Percentiles rank a stretch among this genome's conserved stretches.
phyloP scores from a whole-genome alignment of 1,140 invertebrate species.

The Magallana gigas region DNA sequence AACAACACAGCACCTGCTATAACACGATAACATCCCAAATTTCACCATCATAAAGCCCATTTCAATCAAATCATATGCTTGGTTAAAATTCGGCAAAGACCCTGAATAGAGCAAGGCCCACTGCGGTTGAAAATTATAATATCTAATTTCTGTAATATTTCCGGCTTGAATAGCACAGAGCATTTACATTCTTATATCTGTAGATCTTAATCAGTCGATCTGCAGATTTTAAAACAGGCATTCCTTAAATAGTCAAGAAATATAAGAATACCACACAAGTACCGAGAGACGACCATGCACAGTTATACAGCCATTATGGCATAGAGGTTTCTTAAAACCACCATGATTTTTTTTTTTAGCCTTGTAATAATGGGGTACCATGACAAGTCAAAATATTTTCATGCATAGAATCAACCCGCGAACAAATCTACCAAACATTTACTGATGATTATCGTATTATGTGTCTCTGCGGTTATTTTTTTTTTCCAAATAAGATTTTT shows the following conservation, averaged over 20 bases:
- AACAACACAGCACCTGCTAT: neutral
- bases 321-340: neutral
- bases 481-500: neutral
- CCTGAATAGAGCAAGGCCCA: neutral
- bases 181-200: slow-evolving; percentile 25
- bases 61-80: slow-evolving; percentile 28
- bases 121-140: slow-evolving; percentile 26
- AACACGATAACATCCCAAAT: neutral
- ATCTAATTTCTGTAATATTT: slow-evolving; percentile 37
- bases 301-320: neutral
- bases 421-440: neutral
- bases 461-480: neutral
- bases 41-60: slow-evolving; percentile 16
- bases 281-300: neutral
- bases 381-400: neutral
- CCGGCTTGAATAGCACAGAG: neutral
- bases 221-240: neutral
- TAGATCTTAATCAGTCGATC: slow-evolving; percentile 19
- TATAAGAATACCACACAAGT: slow-evolving; percentile 9
- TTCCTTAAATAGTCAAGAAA: slow-evolving; percentile 14
- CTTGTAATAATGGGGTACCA: neutral
- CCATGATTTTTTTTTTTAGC: slow-evolving; percentile 7
- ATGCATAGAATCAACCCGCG: neutral
- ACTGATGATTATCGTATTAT: slow-evolving; percentile 34
- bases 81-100: neutral